Conservation (phyloP, 2,888 invertebrate species). For the Prenolepis imparis region DNA sequence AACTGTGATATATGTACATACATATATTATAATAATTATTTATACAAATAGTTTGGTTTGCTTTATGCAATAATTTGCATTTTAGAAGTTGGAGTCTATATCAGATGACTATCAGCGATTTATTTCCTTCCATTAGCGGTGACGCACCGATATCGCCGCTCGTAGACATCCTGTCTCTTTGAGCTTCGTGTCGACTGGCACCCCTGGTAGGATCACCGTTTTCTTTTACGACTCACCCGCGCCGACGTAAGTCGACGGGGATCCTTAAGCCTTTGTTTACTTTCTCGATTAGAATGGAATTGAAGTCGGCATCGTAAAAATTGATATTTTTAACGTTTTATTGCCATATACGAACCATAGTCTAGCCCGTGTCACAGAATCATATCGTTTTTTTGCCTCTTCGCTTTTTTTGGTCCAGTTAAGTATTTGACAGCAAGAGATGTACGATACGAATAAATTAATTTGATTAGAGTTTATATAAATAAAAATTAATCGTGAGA, state of each 20-base stretch:
- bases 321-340: conserved; percentile 70
- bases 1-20: too few species aligned
- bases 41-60: not conserved
- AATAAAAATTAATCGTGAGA: conserved; percentile 40
- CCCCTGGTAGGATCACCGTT: conserved; percentile 80
- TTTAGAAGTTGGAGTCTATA: not conserved
- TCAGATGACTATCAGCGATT: not conserved
- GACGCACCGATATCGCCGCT: conserved; percentile 49
- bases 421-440: not conserved
- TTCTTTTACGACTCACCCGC: conserved; percentile 79
- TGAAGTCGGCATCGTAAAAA: conserved; percentile 67
- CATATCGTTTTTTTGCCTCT: not conserved
- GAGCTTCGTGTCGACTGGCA: conserved; percentile 82
- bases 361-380: not conserved
- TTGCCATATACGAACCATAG: conserved; percentile 23
- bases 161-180: conserved; percentile 54
- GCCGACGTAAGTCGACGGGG: conserved; percentile 63
- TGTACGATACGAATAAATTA: not conserved
- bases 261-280: conserved; percentile 76
- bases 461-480: not conserved
- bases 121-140: conserved; percentile 31
- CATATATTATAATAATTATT: not conserved
- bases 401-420: not conserved
- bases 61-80: not conserved
- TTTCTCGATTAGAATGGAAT: conserved; percentile 75